Base-by-base conservation (phyloP, 2,888 invertebrate species). In the Masnerella sp. region DNA sequence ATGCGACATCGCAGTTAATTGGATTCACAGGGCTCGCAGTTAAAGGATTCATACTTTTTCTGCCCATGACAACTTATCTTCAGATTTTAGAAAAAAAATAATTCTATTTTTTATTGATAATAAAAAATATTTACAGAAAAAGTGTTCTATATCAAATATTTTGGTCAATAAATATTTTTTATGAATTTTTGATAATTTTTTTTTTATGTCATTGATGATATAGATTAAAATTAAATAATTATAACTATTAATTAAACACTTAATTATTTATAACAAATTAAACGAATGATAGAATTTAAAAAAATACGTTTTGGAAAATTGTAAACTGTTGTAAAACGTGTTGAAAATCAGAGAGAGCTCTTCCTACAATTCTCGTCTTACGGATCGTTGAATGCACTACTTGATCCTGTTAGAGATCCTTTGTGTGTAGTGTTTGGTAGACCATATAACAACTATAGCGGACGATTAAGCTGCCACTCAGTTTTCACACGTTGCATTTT, bases 331-430 rank as follows among this genome's bases (percentile, higher is more conserved):
- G n/a, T n/a, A n/a, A n/a, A n/a, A n/a, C n/a, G 11, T 17, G 51
- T 59, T 49, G 36, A 28, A 43, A 59, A 32, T 43, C 58, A 20
- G 30, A 62, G 69, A 62, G 61, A 38, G 43, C 52, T 52, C 59
- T 68, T 61, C 68, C 59, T 59, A 49, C 36, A 40, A 54, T 69
- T 56, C 56, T 56, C 56, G 70, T 62, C 70, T 70, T 49, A 70
- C 51, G 70, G 70, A 71, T 71, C 70, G 70, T 70, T 70, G 70
- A 56, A 70, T 70, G 56, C 62, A 62, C 62, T 56, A 70, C 70
- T 70, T 70, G 62, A 70, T 70, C 70, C 62, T 70, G 47, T 62
- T 62, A 70, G 62, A 62, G 70, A 70, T 70, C 54, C 11, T 56
- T 70, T 70, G 56, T 70, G 47, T 70, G 56, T 62, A 62, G 49